Conservation (phyloP, 2,113 vertebrate genomes). For the Scartelaos histophorus region DNA sequence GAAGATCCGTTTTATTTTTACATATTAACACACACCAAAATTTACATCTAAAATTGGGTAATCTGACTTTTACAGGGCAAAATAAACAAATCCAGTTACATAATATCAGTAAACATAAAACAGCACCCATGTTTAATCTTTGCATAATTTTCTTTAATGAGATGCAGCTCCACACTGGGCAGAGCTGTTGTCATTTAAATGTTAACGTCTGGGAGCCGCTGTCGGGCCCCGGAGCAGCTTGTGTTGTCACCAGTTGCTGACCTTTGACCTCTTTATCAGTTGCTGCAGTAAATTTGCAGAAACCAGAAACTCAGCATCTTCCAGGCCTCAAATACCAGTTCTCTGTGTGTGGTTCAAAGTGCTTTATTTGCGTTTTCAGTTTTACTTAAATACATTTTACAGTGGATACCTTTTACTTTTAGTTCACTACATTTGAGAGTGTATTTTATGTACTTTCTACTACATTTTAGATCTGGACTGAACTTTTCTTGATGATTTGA, state of each 20-base stretch:
- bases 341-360: not conserved
- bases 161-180: not conserved
- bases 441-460: no score
- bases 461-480: no score
- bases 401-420: no score
- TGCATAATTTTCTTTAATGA: not conserved
- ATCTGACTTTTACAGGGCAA: no score
- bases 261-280: conserved; percentile 8
- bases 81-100: not conserved
- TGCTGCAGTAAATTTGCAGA: not conserved
- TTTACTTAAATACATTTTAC: no score
- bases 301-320: not conserved
- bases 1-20: no score
- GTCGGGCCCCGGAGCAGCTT: conserved; percentile 15
- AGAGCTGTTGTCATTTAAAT: conserved; percentile 5
- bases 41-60: no score
- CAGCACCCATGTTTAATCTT: not conserved
- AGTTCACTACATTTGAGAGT: no score
- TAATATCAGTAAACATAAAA: not conserved
- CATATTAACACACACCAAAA: no score
- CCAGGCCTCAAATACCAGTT: not conserved
- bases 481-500: no score
- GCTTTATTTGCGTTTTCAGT: not conserved
- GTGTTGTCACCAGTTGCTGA: conserved; percentile 32
- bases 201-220: conserved; percentile 2